phyloP scores from a whole-genome alignment of 2,113 vertebrate species.

The Esox niger region DNA sequence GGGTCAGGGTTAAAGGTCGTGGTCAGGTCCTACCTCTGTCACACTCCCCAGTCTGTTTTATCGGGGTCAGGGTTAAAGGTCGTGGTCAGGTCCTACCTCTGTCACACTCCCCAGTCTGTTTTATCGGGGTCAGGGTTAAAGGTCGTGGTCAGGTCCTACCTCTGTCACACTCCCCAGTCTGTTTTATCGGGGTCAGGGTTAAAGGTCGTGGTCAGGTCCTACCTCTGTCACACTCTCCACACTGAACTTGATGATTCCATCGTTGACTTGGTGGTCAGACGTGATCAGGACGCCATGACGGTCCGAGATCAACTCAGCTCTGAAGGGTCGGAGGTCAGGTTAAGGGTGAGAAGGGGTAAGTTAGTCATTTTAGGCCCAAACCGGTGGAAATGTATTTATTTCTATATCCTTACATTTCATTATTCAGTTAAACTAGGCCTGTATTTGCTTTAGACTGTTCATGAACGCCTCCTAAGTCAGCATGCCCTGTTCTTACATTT shows the following conservation, averaged over 20 bases:
- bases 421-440: no score
- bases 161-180: conserved; percentile 26
- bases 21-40: neutral
- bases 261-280: conserved; percentile 37
- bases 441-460: no score
- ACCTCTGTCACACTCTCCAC: conserved; percentile 49
- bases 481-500: no score
- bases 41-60: no score
- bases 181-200: neutral
- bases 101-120: no score
- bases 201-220: neutral
- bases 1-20: no score
- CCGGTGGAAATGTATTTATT: neutral
- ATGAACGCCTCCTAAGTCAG: no score
- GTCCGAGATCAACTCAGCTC: conserved; percentile 66
- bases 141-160: conserved; percentile 42
- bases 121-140: neutral
- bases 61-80: neutral
- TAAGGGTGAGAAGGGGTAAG: neutral
- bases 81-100: neutral
- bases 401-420: neutral
- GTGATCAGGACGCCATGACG: conserved; percentile 76
- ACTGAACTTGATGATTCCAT: conserved; percentile 71
- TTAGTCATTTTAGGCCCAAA: neutral
- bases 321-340: conserved; percentile 38